phyloP scores from a whole-genome alignment of 2,797 vertebrate species.

The Oryzias sinensis region DNA sequence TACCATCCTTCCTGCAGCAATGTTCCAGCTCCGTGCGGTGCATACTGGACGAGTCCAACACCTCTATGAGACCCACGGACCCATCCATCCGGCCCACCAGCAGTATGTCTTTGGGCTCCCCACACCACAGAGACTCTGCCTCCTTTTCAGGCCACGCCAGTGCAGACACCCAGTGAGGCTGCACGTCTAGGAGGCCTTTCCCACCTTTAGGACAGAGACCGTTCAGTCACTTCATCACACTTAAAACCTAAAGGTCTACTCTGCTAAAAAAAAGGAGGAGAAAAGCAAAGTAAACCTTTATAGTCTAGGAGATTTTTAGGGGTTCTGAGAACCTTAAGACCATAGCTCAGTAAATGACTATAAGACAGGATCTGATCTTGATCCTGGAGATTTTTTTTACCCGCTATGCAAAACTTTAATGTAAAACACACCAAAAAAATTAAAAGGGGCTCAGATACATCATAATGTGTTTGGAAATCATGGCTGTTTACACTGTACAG shows the following conservation, averaged over 20 bases:
- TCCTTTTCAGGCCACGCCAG: conserved; percentile 90
- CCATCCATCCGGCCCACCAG: conserved; percentile 95
- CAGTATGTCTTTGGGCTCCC: conserved; percentile 86
- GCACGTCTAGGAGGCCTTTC: conserved; percentile 88
- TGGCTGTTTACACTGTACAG: too few relatives aligned
- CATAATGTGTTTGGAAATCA: too few relatives aligned
- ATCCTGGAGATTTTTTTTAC: too few relatives aligned
- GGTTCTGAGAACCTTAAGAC: too few relatives aligned
- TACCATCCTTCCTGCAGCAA: conserved; percentile 95
- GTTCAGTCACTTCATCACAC: not conserved
- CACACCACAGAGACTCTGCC: conserved; percentile 81
- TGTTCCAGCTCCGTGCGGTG: conserved; percentile 89
- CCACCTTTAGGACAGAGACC: conserved; percentile 77
- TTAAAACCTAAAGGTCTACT: not conserved
- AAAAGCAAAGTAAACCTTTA: not conserved
- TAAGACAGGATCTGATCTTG: too few relatives aligned
- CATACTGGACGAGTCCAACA: conserved; percentile 86
- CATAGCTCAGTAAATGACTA: too few relatives aligned
- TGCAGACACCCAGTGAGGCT: conserved; percentile 96
- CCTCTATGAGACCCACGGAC: conserved; percentile 90
- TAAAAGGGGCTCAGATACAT: too few relatives aligned
- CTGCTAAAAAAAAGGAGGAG: not conserved
- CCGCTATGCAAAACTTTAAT: too few relatives aligned
- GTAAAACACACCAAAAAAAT: too few relatives aligned
- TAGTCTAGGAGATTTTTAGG: too few relatives aligned